Percentiles rank a stretch among this genome's conserved stretches.
Conservation (phyloP, 1,140 invertebrate species). For the Hydropsyche tenuis region DNA sequence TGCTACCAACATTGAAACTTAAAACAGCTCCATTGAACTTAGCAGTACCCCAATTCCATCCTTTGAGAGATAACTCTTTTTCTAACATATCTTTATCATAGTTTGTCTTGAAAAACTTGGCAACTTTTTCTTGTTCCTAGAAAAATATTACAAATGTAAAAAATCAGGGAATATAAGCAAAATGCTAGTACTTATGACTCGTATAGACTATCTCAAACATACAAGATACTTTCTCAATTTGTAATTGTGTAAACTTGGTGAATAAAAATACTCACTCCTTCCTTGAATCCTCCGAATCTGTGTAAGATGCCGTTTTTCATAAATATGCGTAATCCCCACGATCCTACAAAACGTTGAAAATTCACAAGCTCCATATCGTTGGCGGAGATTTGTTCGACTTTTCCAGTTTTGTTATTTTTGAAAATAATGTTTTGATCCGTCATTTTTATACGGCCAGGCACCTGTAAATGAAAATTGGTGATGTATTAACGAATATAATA, state of each 20-base stretch:
- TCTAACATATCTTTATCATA: slow-evolving; percentile 88
- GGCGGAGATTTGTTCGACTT: slow-evolving; percentile 88
- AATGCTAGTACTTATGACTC: background rate
- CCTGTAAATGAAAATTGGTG: slow-evolving; percentile 60
- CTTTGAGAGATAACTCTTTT: slow-evolving; percentile 93
- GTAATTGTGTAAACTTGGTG: too few relatives aligned
- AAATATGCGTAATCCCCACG: slow-evolving; percentile 88
- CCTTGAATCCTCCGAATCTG: slow-evolving; percentile 93
- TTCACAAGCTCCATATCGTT: slow-evolving; percentile 90
- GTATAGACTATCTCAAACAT: too few relatives aligned
- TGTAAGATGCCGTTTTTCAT: slow-evolving; percentile 90
- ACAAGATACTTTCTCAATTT: too few relatives aligned
- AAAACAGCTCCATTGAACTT: slow-evolving; percentile 92
- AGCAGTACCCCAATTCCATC: slow-evolving; percentile 99
- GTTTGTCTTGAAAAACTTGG: slow-evolving; percentile 84
- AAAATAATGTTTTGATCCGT: slow-evolving; percentile 91
- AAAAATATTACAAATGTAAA: slow-evolving; percentile 38
- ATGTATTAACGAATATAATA: background rate
- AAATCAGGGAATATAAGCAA: slow-evolving; percentile 15
- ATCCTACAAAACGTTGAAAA: slow-evolving; percentile 91
- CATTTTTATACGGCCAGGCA: slow-evolving; percentile 87
- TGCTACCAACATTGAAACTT: slow-evolving; percentile 89
- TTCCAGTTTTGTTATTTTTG: slow-evolving; percentile 96
- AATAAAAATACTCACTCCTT: slow-evolving; percentile 70
- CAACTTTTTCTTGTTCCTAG: slow-evolving; percentile 81